A percentile compares a stretch with the other conserved stretches of the same genome.
Conservation (phyloP, 2,888 invertebrate species). For the Hirtodrosophila confusa region DNA sequence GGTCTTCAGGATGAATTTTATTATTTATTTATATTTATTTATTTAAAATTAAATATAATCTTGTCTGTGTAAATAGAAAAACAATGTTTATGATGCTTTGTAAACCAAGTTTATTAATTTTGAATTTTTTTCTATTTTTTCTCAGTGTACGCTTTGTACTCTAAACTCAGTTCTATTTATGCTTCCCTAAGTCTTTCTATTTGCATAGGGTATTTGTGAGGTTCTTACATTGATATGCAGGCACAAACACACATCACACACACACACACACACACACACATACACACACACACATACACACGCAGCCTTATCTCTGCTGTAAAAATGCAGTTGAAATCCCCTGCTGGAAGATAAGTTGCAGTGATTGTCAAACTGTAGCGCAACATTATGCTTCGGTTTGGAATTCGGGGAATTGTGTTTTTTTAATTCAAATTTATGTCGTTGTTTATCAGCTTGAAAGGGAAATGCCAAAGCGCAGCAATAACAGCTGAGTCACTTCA, state of each 20-base stretch:
- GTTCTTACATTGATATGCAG: slow-evolving; percentile 25
- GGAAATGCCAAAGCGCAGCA: slow-evolving; percentile 4
- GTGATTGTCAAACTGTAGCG: slow-evolving; percentile 18
- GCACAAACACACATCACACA: background rate
- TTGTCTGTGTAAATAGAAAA: too few species aligned
- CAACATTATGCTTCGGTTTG: background rate
- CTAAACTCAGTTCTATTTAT: slow-evolving; percentile 17
- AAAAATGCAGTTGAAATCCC: slow-evolving; percentile 31
- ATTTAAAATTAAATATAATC: too few species aligned
- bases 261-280: background rate
- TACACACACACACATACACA: slow-evolving; percentile 2
- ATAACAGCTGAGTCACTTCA: background rate
- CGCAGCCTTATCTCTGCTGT: slow-evolving; percentile 18
- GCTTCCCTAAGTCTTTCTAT: slow-evolving; percentile 31
- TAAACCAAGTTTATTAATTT: too few species aligned
- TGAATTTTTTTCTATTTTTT: too few species aligned
- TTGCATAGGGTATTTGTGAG: slow-evolving; percentile 36
- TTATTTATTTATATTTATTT: too few species aligned
- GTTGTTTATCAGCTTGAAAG: slow-evolving; percentile 3
- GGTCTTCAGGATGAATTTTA: too few species aligned
- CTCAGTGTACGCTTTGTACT: background rate
- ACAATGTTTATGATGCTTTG: too few species aligned
- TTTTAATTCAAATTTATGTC: background rate
- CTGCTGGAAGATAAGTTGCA: slow-evolving; percentile 16
- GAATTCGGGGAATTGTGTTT: background rate